phyloP scores from a whole-genome alignment of 2,888 invertebrate genomes.

The Galerucella calmariensis region DNA sequence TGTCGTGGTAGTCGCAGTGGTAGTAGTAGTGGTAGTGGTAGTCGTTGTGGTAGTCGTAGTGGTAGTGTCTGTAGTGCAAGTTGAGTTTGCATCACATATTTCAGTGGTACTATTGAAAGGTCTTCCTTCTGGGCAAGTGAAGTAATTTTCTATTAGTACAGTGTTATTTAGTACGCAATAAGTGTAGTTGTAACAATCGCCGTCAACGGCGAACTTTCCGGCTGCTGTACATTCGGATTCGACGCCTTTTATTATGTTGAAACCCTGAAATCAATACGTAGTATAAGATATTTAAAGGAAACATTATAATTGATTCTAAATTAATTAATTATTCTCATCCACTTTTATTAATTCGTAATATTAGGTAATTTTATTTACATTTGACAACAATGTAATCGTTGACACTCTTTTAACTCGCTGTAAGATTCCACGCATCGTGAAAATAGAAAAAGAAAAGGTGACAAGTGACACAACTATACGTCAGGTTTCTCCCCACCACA shows the following conservation, averaged over 20 bases:
- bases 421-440: too few species aligned
- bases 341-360: too few species aligned
- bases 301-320: too few species aligned
- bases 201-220: background rate
- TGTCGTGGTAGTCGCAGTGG: background rate
- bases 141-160: background rate
- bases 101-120: slow-evolving; percentile 7
- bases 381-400: too few species aligned
- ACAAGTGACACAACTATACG: too few species aligned
- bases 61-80: slow-evolving; percentile 2
- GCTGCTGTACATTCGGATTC: background rate
- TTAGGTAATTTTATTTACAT: too few species aligned
- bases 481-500: too few species aligned
- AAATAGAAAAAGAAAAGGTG: too few species aligned
- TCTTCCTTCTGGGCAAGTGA: slow-evolving; percentile 16
- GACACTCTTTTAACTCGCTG: too few species aligned
- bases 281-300: too few species aligned
- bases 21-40: background rate
- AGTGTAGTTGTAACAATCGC: background rate
- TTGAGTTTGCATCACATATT: background rate
- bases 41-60: background rate
- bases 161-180: slow-evolving; percentile 8
- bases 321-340: too few species aligned
- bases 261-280: background rate
- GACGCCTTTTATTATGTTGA: background rate